Evolutionary conservation across 2,888 invertebrate genomes (phyloP).

Genomic region (Heliconius erato): DNA sequence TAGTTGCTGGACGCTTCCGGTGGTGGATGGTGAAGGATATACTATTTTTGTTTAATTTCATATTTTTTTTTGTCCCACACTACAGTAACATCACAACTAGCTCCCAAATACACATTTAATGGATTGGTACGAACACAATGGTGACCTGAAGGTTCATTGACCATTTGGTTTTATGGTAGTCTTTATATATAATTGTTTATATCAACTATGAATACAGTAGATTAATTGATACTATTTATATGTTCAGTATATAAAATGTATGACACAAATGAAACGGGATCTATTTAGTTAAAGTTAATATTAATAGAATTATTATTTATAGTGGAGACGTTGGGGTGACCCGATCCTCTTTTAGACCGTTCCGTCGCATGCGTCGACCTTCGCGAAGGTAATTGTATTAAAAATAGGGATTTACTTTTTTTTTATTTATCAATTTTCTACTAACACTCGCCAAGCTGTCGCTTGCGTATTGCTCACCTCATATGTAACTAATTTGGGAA

Average conservation of each 20-base stretch:
- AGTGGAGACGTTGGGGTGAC: neutral
- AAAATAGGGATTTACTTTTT: neutral
- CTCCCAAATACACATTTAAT: neutral
- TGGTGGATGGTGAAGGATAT: conserved; percentile 58
- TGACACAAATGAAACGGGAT: neutral
- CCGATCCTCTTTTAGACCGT: neutral
- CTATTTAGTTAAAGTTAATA: neutral
- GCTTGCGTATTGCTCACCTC: conserved; percentile 40
- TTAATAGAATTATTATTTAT: conserved; percentile 28
- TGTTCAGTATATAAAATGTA: neutral
- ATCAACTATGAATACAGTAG: neutral
- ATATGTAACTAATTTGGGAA: conserved; percentile 40
- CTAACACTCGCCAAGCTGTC: conserved; percentile 40
- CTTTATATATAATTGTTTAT: neutral
- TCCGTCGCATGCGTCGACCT: conserved; percentile 8
- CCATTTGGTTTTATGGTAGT: neutral
- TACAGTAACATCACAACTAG: neutral
- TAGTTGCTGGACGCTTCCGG: conserved; percentile 64
- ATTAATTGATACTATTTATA: conserved; percentile 4
- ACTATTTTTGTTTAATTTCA: conserved; percentile 13
- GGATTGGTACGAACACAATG: conserved; percentile 13
- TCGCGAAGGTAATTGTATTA: conserved; percentile 19
- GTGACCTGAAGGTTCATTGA: conserved; percentile 3
- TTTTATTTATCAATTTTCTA: neutral
- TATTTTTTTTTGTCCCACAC: neutral